Percentiles rank a stretch among this genome's conserved stretches.
Evolutionary conservation across 2,797 vertebrate species (phyloP).

Genomic region (Lithobates pipiens): DNA sequence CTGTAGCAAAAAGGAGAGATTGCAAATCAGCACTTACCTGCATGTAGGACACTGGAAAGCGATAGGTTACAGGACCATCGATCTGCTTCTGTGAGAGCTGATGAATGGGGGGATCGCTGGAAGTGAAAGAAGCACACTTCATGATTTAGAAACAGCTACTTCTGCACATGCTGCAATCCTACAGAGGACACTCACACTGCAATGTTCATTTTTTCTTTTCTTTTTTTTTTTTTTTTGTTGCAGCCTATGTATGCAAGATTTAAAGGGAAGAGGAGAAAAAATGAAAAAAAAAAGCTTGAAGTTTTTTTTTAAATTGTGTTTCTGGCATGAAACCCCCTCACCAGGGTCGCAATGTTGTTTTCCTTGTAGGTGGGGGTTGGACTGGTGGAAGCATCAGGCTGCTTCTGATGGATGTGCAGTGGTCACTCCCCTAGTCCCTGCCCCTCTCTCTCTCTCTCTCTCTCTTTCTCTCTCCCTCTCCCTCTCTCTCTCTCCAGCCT

Average conservation of each 20-base stretch:
- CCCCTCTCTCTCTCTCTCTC: slow-evolving; percentile 50
- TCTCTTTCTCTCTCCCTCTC: not conserved
- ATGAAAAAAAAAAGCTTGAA: slow-evolving; percentile 23
- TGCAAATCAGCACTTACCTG: slow-evolving; percentile 84
- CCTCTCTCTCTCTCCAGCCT: slow-evolving; percentile 29
- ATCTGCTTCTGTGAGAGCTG: slow-evolving; percentile 80
- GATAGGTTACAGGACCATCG: slow-evolving; percentile 86
- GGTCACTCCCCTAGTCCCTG: slow-evolving; percentile 60
- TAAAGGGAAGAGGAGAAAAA: slow-evolving; percentile 18
- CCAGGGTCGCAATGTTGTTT: slow-evolving; percentile 61
- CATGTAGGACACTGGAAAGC: slow-evolving; percentile 81
- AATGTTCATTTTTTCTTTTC: not conserved
- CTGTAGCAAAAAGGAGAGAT: too few relatives aligned
- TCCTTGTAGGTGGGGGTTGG: slow-evolving; percentile 61
- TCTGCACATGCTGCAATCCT: slow-evolving; percentile 53
- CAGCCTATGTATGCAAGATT: slow-evolving; percentile 37
- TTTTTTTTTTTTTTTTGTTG: not conserved
- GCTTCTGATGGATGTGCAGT: slow-evolving; percentile 58
- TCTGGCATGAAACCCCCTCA: slow-evolving; percentile 53
- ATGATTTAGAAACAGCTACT: slow-evolving; percentile 55
- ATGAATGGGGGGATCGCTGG: slow-evolving; percentile 82
- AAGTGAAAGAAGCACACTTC: slow-evolving; percentile 76
- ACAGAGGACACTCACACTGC: slow-evolving; percentile 34
- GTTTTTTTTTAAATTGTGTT: slow-evolving; percentile 45
- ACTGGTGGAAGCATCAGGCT: slow-evolving; percentile 60